phyloP scores from a whole-genome alignment of 1,140 invertebrate genomes.

The Bombus breviceps region DNA sequence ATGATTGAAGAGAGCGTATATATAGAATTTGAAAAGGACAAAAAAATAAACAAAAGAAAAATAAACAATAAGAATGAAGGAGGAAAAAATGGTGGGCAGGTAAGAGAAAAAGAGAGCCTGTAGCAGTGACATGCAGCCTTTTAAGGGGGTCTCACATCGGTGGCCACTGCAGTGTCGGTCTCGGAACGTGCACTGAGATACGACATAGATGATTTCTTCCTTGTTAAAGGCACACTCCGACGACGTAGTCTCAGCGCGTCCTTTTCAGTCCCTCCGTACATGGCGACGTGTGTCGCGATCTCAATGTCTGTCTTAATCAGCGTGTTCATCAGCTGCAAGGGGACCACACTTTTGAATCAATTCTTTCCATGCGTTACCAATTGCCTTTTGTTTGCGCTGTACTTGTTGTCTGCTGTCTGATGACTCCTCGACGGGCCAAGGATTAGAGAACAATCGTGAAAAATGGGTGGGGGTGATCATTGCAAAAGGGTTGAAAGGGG shows the following conservation, averaged over 20 bases:
- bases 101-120: constrained; percentile 44
- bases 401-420: constrained; percentile 29
- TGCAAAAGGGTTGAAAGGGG: no score
- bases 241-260: constrained; percentile 80
- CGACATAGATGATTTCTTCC: constrained; percentile 82
- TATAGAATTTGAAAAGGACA: neutral
- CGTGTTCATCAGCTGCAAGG: constrained; percentile 89
- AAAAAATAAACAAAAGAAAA: constrained; percentile 20
- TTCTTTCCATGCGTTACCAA: constrained; percentile 19
- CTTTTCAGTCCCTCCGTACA: constrained; percentile 81
- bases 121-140: constrained; percentile 65
- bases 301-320: constrained; percentile 91
- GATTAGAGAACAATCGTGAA: constrained; percentile 12
- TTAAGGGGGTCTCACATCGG: constrained; percentile 79
- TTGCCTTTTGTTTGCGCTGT: neutral
- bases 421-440: constrained; percentile 39
- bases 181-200: constrained; percentile 81
- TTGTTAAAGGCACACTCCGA: constrained; percentile 79
- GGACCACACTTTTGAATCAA: constrained; percentile 76
- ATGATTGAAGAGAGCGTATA: neutral
- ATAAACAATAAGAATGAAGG: constrained; percentile 6
- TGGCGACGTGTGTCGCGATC: constrained; percentile 85
- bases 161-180: constrained; percentile 78
- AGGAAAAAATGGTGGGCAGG: constrained; percentile 30
- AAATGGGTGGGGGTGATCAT: neutral